A percentile compares a stretch with the other conserved stretches of the same genome.
phyloP scores from a whole-genome alignment of 23 tunicate genomes.

The Diplosoma virens region DNA sequence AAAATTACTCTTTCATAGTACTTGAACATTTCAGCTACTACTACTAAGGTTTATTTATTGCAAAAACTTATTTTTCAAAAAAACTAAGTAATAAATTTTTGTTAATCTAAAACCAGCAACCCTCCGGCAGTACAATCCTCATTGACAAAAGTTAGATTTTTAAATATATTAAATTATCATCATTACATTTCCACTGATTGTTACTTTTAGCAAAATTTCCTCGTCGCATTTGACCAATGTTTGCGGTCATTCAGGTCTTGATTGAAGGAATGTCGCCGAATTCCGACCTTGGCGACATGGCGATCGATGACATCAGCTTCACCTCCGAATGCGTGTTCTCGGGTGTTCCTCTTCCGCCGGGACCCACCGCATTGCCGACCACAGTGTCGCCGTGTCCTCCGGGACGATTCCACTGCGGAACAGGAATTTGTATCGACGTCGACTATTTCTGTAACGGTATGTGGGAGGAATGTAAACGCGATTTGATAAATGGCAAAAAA shows the following conservation, averaged over 20 bases:
- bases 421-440: slow-evolving; percentile 59
- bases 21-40: no score
- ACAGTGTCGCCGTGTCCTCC: slow-evolving; percentile 80
- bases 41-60: no score
- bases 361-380: slow-evolving; percentile 75
- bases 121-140: no score
- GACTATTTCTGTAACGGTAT: slow-evolving; percentile 72
- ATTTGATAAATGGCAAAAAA: no score
- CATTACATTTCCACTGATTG: no score
- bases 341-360: slow-evolving; percentile 64
- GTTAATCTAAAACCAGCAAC: no score
- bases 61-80: no score
- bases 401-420: slow-evolving; percentile 84
- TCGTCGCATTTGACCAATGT: not conserved
- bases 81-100: no score
- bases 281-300: slow-evolving; percentile 68
- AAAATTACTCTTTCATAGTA: no score
- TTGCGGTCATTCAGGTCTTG: slow-evolving; percentile 39
- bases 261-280: slow-evolving; percentile 80
- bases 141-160: no score
- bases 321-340: slow-evolving; percentile 34
- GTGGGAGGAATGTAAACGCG: no score
- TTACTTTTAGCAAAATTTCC: not conserved
- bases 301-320: slow-evolving; percentile 84
- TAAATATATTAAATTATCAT: no score